Percentiles rank a stretch among this genome's conserved stretches.
phyloP scores from a whole-genome alignment of 2,888 invertebrate genomes.

The Ormyrus nitidulus region DNA sequence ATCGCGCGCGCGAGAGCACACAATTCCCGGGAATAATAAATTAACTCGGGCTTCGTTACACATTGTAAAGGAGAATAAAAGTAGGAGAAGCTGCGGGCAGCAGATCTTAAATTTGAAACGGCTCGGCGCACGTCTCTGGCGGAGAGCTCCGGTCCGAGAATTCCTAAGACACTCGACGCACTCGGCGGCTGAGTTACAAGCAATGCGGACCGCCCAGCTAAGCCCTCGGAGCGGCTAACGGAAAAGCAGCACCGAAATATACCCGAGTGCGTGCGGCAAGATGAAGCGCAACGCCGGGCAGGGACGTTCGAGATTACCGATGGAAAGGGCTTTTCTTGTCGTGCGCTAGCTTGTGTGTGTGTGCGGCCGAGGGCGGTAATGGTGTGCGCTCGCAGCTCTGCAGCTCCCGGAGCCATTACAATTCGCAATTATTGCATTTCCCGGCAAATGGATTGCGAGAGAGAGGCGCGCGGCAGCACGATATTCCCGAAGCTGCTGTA shows the following conservation, averaged over 20 bases:
- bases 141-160: background rate
- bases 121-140: background rate
- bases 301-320: conserved; percentile 3
- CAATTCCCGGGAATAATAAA: background rate
- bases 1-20: too few species aligned
- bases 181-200: background rate
- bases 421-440: conserved; percentile 74
- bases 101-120: background rate
- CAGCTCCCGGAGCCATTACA: conserved; percentile 67
- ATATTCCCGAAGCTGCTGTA: conserved; percentile 15
- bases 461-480: conserved; percentile 10
- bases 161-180: conserved; percentile 19
- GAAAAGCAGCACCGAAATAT: background rate
- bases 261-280: background rate
- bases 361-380: conserved; percentile 62
- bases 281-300: background rate
- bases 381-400: conserved; percentile 62
- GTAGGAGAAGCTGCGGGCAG: background rate
- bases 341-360: background rate
- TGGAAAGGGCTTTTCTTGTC: background rate
- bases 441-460: conserved; percentile 68
- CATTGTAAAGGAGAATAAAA: background rate
- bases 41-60: background rate
- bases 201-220: too few species aligned
- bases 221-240: too few species aligned